phyloP scores from a whole-genome alignment of 2,113 vertebrate genomes.

The Bujurquina vittata region DNA sequence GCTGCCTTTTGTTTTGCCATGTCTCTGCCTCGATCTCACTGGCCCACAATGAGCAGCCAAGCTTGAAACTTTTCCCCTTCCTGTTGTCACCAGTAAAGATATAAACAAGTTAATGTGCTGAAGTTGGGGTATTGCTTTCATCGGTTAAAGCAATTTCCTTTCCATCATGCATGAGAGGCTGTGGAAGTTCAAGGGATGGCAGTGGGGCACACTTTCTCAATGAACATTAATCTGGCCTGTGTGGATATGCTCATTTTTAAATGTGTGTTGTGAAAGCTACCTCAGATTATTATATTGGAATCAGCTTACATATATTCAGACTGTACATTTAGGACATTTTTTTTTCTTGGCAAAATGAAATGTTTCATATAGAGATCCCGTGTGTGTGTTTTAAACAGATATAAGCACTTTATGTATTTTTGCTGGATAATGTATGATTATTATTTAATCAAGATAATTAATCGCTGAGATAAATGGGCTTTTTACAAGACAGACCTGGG shows the following conservation, averaged over 20 bases:
- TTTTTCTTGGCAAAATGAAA: neutral
- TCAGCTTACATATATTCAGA: neutral
- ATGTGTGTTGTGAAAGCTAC: neutral
- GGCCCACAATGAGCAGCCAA: conserved; percentile 93
- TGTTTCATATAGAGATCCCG: neutral
- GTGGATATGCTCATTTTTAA: neutral
- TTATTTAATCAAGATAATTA: too few relatives aligned
- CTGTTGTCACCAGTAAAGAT: conserved; percentile 83
- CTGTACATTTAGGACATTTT: neutral
- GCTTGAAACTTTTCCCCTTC: conserved; percentile 89
- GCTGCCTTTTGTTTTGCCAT: conserved; percentile 95
- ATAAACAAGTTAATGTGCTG: conserved; percentile 95
- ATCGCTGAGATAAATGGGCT: neutral
- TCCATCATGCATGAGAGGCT: conserved; percentile 41
- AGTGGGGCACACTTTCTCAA: neutral
- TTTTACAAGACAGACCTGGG: too few relatives aligned
- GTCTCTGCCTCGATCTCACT: conserved; percentile 80
- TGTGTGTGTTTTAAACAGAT: too few relatives aligned
- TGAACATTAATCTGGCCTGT: neutral
- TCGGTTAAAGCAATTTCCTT: conserved; percentile 69
- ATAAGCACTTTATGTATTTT: neutral
- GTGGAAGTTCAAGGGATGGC: neutral
- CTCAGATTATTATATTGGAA: neutral
- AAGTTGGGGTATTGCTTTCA: conserved; percentile 87
- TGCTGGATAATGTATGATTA: neutral